phyloP scores from a whole-genome alignment of 2,113 vertebrate genomes.

The Sebastes schlegelii region DNA sequence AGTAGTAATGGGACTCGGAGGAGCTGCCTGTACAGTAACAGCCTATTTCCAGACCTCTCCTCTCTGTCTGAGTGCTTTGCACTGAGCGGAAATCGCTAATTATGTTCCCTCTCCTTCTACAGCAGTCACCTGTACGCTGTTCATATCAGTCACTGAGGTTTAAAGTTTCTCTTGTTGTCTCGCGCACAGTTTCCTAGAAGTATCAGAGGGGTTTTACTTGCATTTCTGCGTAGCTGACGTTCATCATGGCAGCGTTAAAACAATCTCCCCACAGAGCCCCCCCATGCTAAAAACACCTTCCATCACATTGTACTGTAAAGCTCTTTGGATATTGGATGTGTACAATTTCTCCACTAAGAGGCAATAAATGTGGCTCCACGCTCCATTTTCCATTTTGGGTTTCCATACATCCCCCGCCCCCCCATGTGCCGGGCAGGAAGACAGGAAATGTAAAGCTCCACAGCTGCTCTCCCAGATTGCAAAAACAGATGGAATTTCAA shows the following conservation, averaged over 20 bases:
- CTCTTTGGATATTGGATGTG: constrained; percentile 20
- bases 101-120: constrained; percentile 23
- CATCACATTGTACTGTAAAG: not conserved
- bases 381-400: constrained; percentile 33
- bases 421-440: not conserved
- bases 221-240: not conserved
- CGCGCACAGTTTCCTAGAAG: not conserved
- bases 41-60: constrained; percentile 51
- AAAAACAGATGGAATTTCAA: constrained; percentile 74
- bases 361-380: constrained; percentile 27
- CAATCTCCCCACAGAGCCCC: not conserved
- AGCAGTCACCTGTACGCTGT: constrained; percentile 36
- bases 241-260: constrained; percentile 2
- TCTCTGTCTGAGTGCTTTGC: constrained; percentile 58
- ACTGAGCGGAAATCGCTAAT: constrained; percentile 53
- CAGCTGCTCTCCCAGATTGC: constrained; percentile 63
- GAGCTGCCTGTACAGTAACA: constrained; percentile 54
- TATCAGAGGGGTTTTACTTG: not conserved
- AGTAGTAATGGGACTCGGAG: constrained; percentile 64
- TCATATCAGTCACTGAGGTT: not conserved
- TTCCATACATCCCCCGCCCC: constrained; percentile 5
- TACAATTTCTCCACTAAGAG: constrained; percentile 26
- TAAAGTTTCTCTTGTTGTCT: not conserved
- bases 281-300: constrained; percentile 5
- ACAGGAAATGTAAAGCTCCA: constrained; percentile 40